Conservation (phyloP, 2,113 vertebrate species). For the Quiscalus mexicanus region DNA sequence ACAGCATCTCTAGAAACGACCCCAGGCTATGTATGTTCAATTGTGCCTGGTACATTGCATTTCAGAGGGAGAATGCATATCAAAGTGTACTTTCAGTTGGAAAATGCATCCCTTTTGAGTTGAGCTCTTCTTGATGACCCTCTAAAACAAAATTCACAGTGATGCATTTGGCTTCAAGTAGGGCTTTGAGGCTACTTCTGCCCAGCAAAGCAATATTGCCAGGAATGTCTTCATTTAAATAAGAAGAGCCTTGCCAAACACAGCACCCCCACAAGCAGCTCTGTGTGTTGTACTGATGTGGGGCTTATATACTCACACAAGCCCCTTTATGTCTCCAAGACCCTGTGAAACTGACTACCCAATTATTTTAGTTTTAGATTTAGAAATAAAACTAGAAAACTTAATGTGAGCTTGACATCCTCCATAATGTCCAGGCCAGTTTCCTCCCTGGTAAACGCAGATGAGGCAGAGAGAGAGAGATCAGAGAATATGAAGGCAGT, state of each 20-base stretch:
- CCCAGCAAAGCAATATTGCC: background rate
- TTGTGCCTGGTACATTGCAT: background rate
- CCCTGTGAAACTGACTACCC: background rate
- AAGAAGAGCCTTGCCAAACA: background rate
- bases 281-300: background rate
- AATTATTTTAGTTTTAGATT: background rate
- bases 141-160: background rate
- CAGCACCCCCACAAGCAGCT: background rate
- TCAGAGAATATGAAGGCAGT: background rate
- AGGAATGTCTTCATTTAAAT: constrained; percentile 31
- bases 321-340: background rate
- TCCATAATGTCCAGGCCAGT: background rate
- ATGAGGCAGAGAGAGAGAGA: background rate
- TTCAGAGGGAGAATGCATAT: background rate
- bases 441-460: background rate
- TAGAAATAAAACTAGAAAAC: background rate
- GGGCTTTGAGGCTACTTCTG: background rate
- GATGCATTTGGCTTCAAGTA: background rate
- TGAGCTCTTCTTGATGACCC: background rate
- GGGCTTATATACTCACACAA: background rate
- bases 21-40: background rate
- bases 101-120: background rate
- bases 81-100: background rate
- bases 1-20: background rate
- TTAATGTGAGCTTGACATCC: background rate